Evolutionary conservation across 92 coral and sea anemone genomes (phyloP).

Genomic region (Parazoanthus atlanticus): DNA sequence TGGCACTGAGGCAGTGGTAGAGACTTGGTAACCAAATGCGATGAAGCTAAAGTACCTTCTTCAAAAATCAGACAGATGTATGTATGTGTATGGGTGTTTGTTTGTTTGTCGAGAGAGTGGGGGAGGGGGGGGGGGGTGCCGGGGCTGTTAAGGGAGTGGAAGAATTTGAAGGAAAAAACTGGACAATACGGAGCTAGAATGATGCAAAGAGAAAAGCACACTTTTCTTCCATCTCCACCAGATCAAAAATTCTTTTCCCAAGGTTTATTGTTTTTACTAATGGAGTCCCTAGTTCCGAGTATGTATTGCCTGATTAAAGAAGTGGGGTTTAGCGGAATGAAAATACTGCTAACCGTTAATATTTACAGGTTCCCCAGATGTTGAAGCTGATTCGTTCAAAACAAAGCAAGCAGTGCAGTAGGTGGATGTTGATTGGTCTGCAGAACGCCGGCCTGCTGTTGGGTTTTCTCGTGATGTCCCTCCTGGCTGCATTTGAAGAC

Average conservation of each 20-base stretch:
- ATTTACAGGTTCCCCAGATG: constrained; percentile 73
- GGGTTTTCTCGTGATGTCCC: constrained; percentile 67
- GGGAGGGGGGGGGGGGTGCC: no score
- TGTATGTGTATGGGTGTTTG: no score
- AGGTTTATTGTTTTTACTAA: not conserved
- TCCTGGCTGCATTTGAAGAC: constrained; percentile 71
- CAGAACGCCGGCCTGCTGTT: constrained; percentile 73
- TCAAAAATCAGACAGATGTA: no score
- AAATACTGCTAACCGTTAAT: not conserved
- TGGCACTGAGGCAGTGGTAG: no score
- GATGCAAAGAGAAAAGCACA: no score
- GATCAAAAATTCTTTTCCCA: not conserved
- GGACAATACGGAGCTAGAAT: no score
- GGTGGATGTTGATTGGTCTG: constrained; percentile 37
- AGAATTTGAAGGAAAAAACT: no score
- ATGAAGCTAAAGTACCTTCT: no score
- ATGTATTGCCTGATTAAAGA: not conserved
- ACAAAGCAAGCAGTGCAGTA: constrained; percentile 26
- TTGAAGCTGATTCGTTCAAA: constrained; percentile 42
- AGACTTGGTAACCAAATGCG: no score
- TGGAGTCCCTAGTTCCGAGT: not conserved
- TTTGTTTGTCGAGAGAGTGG: no score
- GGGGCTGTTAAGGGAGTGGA: no score
- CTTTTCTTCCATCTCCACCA: not conserved
- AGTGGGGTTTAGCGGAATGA: not conserved